Percentiles rank a stretch among this genome's conserved stretches.
phyloP scores from a whole-genome alignment of 2,797 vertebrate species.

The Gambusia yucatana region DNA sequence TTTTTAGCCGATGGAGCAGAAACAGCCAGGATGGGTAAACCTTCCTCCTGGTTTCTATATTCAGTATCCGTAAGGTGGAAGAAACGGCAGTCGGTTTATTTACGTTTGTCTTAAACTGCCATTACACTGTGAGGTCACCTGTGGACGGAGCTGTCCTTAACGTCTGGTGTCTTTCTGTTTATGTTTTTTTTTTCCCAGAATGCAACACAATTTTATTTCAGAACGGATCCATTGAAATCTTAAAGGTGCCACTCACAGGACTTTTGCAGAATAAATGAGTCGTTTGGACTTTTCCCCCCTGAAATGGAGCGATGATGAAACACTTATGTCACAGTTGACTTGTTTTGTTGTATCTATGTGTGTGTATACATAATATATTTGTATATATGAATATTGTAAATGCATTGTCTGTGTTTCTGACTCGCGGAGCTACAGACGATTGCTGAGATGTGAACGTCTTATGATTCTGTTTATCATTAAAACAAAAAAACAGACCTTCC shows the following conservation, averaged over 20 bases:
- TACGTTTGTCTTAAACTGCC: conserved; percentile 74
- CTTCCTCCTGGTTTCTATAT: not conserved
- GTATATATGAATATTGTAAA: conserved; percentile 82
- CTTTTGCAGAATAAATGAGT: not conserved
- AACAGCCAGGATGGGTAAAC: not conserved
- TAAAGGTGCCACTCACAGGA: not conserved
- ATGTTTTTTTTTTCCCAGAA: not conserved
- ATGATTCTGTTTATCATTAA: conserved; percentile 40
- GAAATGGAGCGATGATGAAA: not conserved
- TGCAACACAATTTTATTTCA: not conserved
- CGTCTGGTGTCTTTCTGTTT: conserved; percentile 9
- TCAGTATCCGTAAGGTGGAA: not conserved
- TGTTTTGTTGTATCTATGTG: conserved; percentile 31
- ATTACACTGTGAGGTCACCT: conserved; percentile 75
- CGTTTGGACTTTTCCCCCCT: not conserved
- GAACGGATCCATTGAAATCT: not conserved
- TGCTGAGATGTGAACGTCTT: conserved; percentile 12
- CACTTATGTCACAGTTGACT: conserved; percentile 35
- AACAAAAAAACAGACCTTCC: conserved; percentile 8
- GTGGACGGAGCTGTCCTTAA: conserved; percentile 26
- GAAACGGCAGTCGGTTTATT: conserved; percentile 35
- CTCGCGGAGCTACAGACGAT: conserved; percentile 14
- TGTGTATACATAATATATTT: conserved; percentile 73
- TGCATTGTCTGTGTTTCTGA: conserved; percentile 74
- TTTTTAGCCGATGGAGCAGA: not conserved